Evolutionary conservation across 2,797 vertebrate genomes (phyloP), one percentile per base, ranked within the genome.

Genomic region (Mionectes olivaceus): DNA sequence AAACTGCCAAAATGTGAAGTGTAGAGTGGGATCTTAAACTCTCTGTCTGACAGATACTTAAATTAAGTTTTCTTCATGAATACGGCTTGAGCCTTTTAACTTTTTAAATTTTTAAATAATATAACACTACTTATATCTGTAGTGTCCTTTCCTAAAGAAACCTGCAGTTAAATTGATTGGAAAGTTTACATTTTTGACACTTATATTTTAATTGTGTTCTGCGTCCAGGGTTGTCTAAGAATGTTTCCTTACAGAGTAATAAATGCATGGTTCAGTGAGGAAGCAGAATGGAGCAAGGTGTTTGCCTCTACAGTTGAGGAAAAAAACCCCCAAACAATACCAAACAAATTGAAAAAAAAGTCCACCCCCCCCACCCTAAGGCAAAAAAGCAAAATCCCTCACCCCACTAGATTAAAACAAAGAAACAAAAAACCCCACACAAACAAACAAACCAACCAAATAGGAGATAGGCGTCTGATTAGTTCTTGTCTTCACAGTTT

Each of bases 301-400:
- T 55, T 77, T 73, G 19, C 11, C 16, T 81, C 37, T 32, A 13
- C 27, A 61, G 11, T 3, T 71, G 4, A 32, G n/a, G 2, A 3
- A 22, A 4, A 46, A 39, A 41, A 50, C 13, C 0, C 0, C 2
- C 46, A 46, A 55, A 32, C 4, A 19, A 32, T n/a, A 14, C 6
- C 12, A 47, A 47, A 47, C 7, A 47, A 47, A 71, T 64, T 19
- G 18, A 2, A 43, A 30, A 44, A 56, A 56, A 3, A 24, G 47
- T 49, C 3, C 21, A 15, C 21, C 1, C 8, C 5, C n/a, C 10
- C 7, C 39, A 71, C 19, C 13, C 37, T 14, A 25, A 25, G 0
- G 5, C 19, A 18, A 67, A 56, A 50, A 47, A 9, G 4, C 16
- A 57, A 57, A 67, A 25, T 8, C 2, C 7, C 1, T n/a, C 22